Conservation (phyloP, 2,113 vertebrate species). For the Rhegmatorhina hoffmannsi region DNA sequence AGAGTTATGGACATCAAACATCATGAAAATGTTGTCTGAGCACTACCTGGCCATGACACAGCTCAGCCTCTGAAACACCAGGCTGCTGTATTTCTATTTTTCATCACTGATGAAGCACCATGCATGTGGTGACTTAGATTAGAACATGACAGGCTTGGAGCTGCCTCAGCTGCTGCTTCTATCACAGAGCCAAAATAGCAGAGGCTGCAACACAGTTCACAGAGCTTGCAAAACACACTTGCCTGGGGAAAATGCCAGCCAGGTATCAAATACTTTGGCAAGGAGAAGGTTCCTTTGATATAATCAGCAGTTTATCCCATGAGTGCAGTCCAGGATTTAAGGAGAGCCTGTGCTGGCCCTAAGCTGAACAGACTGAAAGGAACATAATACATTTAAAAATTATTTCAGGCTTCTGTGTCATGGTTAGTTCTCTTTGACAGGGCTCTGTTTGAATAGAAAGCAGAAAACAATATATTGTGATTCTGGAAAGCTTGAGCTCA, state of each 20-base stretch:
- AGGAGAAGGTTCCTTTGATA: neutral
- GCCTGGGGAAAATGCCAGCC: neutral
- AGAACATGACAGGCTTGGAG: constrained; percentile 30
- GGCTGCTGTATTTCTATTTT: neutral
- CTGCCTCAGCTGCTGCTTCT: constrained; percentile 19
- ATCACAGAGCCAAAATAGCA: constrained; percentile 24
- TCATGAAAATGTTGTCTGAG: neutral
- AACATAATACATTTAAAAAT: neutral
- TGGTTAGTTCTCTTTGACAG: neutral
- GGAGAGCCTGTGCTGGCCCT: neutral
- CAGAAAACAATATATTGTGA: neutral
- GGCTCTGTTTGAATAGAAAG: neutral
- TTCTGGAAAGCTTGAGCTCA: neutral
- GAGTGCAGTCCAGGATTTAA: neutral
- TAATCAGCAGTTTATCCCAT: neutral
- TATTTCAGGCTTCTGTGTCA: neutral
- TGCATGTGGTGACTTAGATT: neutral
- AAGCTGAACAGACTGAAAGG: neutral
- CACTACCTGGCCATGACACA: neutral
- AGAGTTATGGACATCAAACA: neutral
- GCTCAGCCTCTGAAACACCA: fast-evolving
- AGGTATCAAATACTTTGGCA: constrained; percentile 25
- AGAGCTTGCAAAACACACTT: neutral
- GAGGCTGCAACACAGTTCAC: neutral
- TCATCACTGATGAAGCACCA: neutral